These are phyloP conservation scores for Sarcophilus harrisii DNA, from an alignment of 2,797 vertebrate species.

Conservation along the genomic window DNA sequence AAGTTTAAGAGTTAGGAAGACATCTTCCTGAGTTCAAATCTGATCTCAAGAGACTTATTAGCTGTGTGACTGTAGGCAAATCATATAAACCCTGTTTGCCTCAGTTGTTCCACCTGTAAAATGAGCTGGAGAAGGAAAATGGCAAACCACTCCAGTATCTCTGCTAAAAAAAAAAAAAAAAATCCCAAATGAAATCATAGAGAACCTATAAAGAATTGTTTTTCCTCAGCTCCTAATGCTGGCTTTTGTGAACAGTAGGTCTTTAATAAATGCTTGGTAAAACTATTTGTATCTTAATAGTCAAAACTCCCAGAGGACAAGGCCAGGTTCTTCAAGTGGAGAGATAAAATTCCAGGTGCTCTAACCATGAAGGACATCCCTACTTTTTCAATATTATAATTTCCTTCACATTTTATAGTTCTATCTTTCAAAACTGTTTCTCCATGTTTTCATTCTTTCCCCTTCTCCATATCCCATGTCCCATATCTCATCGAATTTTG, in stretches of 20 bases:
- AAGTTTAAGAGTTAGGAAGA: background rate
- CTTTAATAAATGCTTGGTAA: background rate
- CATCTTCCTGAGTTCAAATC: background rate
- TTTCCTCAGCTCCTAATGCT: background rate
- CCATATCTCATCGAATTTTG: conserved; percentile 14
- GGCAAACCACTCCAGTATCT: background rate
- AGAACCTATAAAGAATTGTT: background rate
- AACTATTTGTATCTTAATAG: background rate
- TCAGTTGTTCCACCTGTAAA: background rate
- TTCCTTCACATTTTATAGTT: too few species aligned
- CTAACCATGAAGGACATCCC: too few species aligned
- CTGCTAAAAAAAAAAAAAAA: background rate
- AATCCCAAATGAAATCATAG: background rate
- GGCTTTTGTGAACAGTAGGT: background rate
- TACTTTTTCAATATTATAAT: too few species aligned
- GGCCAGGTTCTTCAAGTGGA: background rate
- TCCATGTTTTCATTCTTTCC: too few species aligned
- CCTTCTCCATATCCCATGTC: too few species aligned
- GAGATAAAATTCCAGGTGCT: too few species aligned
- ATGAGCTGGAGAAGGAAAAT: background rate
- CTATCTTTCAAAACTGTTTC: too few species aligned
- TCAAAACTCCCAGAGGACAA: background rate
- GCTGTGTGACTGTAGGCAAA: background rate
- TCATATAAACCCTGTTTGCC: background rate
- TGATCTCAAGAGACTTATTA: background rate